A percentile compares a stretch with the other conserved stretches of the same genome.
Conservation (phyloP, 2,113 vertebrate genomes). For the Etheostoma spectabile region DNA sequence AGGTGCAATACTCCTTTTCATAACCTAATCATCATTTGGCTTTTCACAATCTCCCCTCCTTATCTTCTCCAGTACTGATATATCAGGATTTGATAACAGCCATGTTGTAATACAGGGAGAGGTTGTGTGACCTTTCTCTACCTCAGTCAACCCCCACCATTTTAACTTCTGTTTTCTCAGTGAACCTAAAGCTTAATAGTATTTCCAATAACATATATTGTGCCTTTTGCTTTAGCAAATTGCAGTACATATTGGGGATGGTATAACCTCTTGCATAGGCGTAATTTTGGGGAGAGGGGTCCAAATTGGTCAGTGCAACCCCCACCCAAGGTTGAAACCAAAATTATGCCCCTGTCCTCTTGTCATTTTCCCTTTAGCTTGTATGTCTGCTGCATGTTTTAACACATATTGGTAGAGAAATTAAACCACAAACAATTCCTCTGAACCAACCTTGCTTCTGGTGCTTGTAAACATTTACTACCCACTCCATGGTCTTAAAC, state of each 20-base stretch:
- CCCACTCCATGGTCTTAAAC: neutral
- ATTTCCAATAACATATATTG: neutral
- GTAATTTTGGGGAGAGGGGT: no score
- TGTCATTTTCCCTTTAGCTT: neutral
- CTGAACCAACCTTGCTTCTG: neutral
- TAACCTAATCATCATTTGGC: constrained; percentile 4
- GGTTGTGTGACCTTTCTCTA: constrained; percentile 2
- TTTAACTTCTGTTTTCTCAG: neutral
- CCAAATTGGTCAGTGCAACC: no score
- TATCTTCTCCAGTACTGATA: neutral
- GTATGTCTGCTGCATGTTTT: neutral
- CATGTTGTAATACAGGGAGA: constrained; percentile 3
- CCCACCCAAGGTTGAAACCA: no score
- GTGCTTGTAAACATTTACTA: constrained; percentile 23
- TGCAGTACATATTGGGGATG: neutral
- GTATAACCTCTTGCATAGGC: no score
- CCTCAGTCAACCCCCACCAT: neutral
- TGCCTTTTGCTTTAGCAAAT: neutral
- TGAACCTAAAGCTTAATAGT: neutral
- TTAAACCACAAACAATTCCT: neutral
- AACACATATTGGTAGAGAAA: neutral
- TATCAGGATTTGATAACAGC: neutral
- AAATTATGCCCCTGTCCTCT: no score
- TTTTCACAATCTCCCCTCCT: constrained; percentile 10
- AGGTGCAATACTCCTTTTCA: neutral